Evolutionary conservation across 2,888 invertebrate genomes (phyloP), one percentile per base, ranked within the genome.

Genomic region (Gortyna flavago): DNA sequence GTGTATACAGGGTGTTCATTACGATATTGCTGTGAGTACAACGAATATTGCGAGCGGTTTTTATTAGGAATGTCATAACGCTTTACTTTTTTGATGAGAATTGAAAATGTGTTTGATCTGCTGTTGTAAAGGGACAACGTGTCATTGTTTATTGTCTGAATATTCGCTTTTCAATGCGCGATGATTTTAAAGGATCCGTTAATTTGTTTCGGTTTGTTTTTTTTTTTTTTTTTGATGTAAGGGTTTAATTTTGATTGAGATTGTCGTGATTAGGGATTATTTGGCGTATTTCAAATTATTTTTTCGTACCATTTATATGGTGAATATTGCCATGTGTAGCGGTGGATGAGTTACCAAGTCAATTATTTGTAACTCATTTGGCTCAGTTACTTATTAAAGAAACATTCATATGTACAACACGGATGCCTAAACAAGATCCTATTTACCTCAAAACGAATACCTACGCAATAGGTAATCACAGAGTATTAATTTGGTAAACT

Each of bases 1-100:
- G 93, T 95, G 95, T 95, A 95, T 95, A 95, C 95, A 95, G 95
- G 94, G 90, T 95, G 96, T 96, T 96, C 96, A 96, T 96, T 96
- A 96, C 95, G 96, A 95, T 96, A 96, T 96, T 96, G 96, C 95
- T 93, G 93, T 93, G 93, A 93, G 93, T 92, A 94, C 94, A 93
- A 93, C 92, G 94, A 92, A 94, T 95, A 96, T 95, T 94, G 95
- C 94, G 91, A 91, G 91, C 92, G 90, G 93, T 94, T 96, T 95
- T 96, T 95, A 96, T 96, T 95, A 95, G 94, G 93, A 92, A 89
- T 93, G 95, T 95, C 96, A 95, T 95, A 96, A 94, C 94, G 94
- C 86, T 94, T 93, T 94, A 93, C 94, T 88, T 94, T 95, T 96
- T 95, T 96, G 96, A 96, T 96, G 96, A 95, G 95, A 96, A 96